Base-by-base conservation (phyloP, 2,113 vertebrate species). In the Protomyctophum bolini region DNA sequence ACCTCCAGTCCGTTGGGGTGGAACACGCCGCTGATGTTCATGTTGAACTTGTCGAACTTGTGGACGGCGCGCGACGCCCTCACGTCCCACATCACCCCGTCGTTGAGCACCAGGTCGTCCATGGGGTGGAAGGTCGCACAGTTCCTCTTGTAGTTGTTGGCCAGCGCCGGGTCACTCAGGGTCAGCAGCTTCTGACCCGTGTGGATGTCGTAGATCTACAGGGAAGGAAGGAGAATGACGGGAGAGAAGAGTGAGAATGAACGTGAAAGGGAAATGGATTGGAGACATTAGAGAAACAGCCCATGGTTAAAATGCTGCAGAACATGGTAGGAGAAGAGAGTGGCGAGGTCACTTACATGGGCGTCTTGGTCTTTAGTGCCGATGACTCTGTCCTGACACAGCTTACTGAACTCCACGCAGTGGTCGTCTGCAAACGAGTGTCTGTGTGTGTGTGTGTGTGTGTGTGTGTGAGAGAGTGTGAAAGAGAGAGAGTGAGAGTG, bases 21-120 rank as follows among this genome's bases (percentile, higher is more conserved):
- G 83, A 99, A 99, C 51, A 98, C 97, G 0, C 97, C 97, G 76
- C 97, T 99, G 92, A 99, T 96, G 89, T 96, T 98, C 95, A 97
- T 97, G 92, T 99, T 99, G 93, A 99, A 99, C 88, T 99, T 98
- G 92, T 99, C 97, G 57, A 99, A 99, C 91, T 98, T 99, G 81
- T 99, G 97, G 66, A 99, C 94, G 83, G 97, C 97, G 83, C 94
- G 93, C 8, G 96, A 86, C 1, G 92, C 95, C 74, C 97, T 94
- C 49, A 98, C 94, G 80, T 99, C 97, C 97, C 97, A 98, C 82
- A 99, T 93, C 70, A 99, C 97, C 6, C 97, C 97, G 77, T 99
- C 97, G 33, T 98, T 99, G 87, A 99, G 92, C 82, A 98, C 96
- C 91, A 99, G 94, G 89, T 99, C 96, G n/a, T 99, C 97, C 4